Conservation (phyloP, 2,113 vertebrate genomes). For the Glaucidium brasilianum region DNA sequence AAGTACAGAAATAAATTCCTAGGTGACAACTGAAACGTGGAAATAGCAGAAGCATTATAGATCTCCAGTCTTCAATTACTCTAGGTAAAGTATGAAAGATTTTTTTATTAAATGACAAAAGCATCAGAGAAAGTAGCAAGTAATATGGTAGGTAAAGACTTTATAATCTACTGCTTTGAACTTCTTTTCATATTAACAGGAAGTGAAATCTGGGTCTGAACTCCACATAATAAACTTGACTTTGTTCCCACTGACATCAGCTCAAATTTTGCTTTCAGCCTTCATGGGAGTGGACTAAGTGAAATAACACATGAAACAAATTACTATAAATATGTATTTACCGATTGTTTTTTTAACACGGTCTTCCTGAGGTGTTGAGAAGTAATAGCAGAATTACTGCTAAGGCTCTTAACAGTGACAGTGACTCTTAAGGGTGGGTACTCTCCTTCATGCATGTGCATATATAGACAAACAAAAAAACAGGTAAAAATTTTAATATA, state of each 20-base stretch:
- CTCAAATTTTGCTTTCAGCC: background rate
- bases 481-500: background rate
- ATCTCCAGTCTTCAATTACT: conserved; percentile 43
- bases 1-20: conserved; percentile 62
- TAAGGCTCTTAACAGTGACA: background rate
- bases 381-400: background rate
- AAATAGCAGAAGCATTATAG: conserved; percentile 35
- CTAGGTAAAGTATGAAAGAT: conserved; percentile 28
- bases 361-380: background rate
- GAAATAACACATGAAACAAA: conserved; percentile 39
- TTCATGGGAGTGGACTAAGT: background rate
- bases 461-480: background rate
- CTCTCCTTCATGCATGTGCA: background rate
- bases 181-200: background rate
- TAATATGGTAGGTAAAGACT: conserved; percentile 31
- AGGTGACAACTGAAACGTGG: conserved; percentile 43
- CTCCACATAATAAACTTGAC: background rate
- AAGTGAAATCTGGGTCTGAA: conserved; percentile 23
- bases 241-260: conserved; percentile 6
- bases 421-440: background rate
- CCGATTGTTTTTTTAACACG: background rate
- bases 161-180: conserved; percentile 44
- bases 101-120: conserved; percentile 26
- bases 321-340: conserved; percentile 48
- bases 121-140: background rate